These are phyloP conservation scores for Microcebus ravelobensis DNA, from an alignment of 2,113 vertebrate genomes.

Conservation along the genomic window DNA sequence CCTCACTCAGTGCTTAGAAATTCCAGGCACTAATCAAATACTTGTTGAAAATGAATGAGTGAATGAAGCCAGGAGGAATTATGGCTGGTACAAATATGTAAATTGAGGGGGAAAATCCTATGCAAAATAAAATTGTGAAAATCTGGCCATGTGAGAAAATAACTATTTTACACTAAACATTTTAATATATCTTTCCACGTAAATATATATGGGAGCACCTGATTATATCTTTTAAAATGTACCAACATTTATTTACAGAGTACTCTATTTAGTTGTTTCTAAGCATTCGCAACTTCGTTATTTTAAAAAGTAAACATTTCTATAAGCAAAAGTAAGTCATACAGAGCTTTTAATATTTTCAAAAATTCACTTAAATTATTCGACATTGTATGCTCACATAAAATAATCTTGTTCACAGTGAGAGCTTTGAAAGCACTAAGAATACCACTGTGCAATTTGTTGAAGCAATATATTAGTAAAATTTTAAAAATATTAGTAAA, in stretches of 20 bases:
- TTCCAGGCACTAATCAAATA: not conserved
- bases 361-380: conserved; percentile 25
- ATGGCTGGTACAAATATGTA: not conserved
- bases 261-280: not conserved
- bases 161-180: not conserved
- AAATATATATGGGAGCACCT: not conserved
- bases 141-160: not conserved
- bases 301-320: not conserved
- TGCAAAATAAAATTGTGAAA: not conserved
- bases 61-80: not conserved
- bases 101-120: not conserved
- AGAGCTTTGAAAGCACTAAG: not conserved
- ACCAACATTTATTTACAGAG: not conserved
- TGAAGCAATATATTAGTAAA: not conserved
- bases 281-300: not conserved
- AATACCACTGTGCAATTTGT: not conserved
- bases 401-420: not conserved
- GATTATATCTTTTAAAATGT: not conserved
- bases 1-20: not conserved
- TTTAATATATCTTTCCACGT: not conserved
- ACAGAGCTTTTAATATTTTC: not conserved
- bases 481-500: not conserved
- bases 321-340: not conserved
- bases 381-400: not conserved
- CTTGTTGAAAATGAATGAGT: not conserved